phyloP scores from a whole-genome alignment of 2,797 vertebrate genomes.

The Microctenopoma steveboyesi region DNA sequence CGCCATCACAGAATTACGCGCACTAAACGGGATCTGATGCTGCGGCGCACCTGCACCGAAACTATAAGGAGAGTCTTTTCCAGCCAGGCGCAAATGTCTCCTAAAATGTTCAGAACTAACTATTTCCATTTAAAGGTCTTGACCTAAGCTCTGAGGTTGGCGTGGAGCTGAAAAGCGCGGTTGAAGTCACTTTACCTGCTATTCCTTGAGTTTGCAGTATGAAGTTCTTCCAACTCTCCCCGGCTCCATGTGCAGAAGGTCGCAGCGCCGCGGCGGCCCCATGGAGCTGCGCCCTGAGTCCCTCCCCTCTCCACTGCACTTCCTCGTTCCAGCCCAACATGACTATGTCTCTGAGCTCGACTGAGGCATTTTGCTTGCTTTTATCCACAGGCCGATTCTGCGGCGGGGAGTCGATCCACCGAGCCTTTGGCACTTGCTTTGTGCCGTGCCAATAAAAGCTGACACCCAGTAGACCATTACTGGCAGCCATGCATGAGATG shows the following conservation, averaged over 20 bases:
- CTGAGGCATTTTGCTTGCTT: conserved; percentile 85
- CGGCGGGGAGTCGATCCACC: conserved; percentile 78
- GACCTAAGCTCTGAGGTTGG: not conserved
- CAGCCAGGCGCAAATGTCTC: conserved; percentile 65
- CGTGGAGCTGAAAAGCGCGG: conserved; percentile 50
- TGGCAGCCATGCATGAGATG: conserved; percentile 90
- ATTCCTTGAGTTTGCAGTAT: conserved; percentile 88
- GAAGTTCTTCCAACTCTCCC: conserved; percentile 87
- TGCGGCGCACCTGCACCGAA: conserved; percentile 81
- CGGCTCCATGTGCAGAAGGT: conserved; percentile 88
- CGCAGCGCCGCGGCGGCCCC: conserved; percentile 84
- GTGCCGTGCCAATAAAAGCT: conserved; percentile 87
- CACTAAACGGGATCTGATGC: conserved; percentile 68
- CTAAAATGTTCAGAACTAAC: conserved; percentile 12
- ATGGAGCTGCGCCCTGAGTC: conserved; percentile 87
- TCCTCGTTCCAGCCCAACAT: conserved; percentile 94
- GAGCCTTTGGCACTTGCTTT: conserved; percentile 83
- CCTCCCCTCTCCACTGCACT: conserved; percentile 92
- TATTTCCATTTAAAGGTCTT: not conserved
- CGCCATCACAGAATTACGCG: conserved; percentile 22
- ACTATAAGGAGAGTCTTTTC: conserved; percentile 71
- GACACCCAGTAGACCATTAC: conserved; percentile 86
- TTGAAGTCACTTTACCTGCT: conserved; percentile 87
- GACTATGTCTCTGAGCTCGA: conserved; percentile 80
- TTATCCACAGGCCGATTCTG: conserved; percentile 83